Evolutionary conservation across 2,113 vertebrate genomes (phyloP), one percentile per base, ranked within the genome.

Genomic region (Chauna torquata): DNA sequence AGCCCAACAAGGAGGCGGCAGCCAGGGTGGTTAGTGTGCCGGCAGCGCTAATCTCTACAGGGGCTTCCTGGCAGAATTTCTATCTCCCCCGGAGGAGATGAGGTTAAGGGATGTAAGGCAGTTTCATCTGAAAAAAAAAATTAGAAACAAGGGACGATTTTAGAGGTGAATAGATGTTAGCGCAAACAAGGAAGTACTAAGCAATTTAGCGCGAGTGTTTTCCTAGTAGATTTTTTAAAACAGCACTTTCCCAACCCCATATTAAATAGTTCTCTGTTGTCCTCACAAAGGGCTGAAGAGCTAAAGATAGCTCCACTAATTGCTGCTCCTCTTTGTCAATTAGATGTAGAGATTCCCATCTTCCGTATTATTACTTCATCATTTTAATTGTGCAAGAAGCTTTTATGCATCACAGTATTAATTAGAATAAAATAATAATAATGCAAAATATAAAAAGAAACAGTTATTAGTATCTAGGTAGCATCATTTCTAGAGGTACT

Each of bases 231-330:
- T 57, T 61, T 88, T 92, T 62, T 17, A 61, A 77, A 76, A 57
- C 12, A 66, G 38, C 38, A 19, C 47, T 90, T 91, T 86, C 82
- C 65, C 84, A 81, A 4, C 68, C 64, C 52, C 45, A 54, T 24
- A 77, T 80, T 87, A 90, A 92, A 84, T 22, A 92, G 58, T 59
- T 95, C 44, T 92, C 82, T 85, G n/a, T 85, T 97, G 91, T 95
- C 91, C 84, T 96, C 95, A 87, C 84, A 78, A 94, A 96, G 94
- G 84, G 82, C 91, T 84, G 91, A 94, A 94, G 89, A 96, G 47
- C 84, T 95, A 94, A 97, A 95, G 95, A 95, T 91, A 95, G 92
- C 59, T 92, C 58, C 54, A 38, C 89, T 97, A 90, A 97, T 91
- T 97, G 89, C 95, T 91, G 19, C 68, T 90, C 95, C 78, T 45